These are phyloP conservation scores for Eupsilia transversa DNA, from an alignment of 2,888 invertebrate species.

Conservation along the genomic window DNA sequence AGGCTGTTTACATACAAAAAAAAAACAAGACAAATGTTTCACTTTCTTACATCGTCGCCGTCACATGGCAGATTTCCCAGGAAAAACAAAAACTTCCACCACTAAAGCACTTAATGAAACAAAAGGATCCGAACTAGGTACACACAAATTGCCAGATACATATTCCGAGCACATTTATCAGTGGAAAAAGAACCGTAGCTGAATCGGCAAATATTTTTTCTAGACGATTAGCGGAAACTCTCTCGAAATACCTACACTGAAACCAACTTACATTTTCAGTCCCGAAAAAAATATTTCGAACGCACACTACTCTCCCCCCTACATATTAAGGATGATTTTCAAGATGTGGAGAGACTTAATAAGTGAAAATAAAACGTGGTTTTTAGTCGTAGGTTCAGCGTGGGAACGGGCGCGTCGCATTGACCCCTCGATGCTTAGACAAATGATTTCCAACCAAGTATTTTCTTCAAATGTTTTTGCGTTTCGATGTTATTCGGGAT, in stretches of 20 bases:
- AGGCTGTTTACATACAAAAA: slow-evolving; percentile 35
- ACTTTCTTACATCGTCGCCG: slow-evolving; percentile 56
- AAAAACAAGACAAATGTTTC: slow-evolving; percentile 59
- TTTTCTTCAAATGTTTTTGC: slow-evolving; percentile 83
- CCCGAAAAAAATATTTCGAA: neutral
- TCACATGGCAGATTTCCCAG: slow-evolving; percentile 72
- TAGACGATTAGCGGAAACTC: slow-evolving; percentile 88
- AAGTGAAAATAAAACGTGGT: slow-evolving; percentile 61
- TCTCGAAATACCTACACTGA: slow-evolving; percentile 84
- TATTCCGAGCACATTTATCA: slow-evolving; percentile 87
- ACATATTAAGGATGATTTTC: slow-evolving; percentile 66
- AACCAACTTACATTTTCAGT: slow-evolving; percentile 65
- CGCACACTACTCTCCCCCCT: slow-evolving; percentile 8
- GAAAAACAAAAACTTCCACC: slow-evolving; percentile 65
- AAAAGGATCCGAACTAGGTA: slow-evolving; percentile 81
- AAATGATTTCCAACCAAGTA: slow-evolving; percentile 85
- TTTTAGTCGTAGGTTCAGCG: slow-evolving; percentile 79
- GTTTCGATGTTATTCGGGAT: slow-evolving; percentile 56
- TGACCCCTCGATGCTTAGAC: slow-evolving; percentile 88
- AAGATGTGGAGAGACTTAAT: slow-evolving; percentile 16
- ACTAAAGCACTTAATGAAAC: slow-evolving; percentile 80
- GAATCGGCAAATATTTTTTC: slow-evolving; percentile 89
- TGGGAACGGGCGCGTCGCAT: slow-evolving; percentile 87
- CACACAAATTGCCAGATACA: slow-evolving; percentile 83
- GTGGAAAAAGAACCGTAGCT: slow-evolving; percentile 82